A percentile compares a stretch with the other conserved stretches of the same genome.
These are phyloP conservation scores for Plectrocnemia conspersa DNA, from an alignment of 1,140 invertebrate genomes.

Conservation along the genomic window DNA sequence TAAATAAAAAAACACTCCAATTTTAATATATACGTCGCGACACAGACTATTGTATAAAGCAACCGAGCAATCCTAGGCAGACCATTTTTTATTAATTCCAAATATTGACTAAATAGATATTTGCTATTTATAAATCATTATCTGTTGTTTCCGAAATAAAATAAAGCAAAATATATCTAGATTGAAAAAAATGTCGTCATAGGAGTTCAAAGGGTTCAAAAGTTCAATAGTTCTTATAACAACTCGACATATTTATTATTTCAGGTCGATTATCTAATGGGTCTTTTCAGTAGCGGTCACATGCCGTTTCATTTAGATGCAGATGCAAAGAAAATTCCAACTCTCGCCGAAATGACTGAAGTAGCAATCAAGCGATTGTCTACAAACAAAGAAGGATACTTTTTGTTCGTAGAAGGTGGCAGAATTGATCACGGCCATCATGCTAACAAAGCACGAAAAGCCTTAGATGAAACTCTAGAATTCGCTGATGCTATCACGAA, in stretches of 20 bases:
- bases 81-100: too few relatives aligned
- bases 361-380: conserved; percentile 73
- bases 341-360: conserved; percentile 77
- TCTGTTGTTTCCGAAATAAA: not conserved
- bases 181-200: conserved; percentile 61
- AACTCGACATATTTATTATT: conserved; percentile 61
- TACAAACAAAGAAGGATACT: conserved; percentile 77
- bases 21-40: too few relatives aligned
- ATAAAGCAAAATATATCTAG: not conserved
- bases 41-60: too few relatives aligned
- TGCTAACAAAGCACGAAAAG: conserved; percentile 61
- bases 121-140: too few relatives aligned
- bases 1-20: too few relatives aligned
- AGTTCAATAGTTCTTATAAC: conserved; percentile 56
- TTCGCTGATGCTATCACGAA: conserved; percentile 54
- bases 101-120: too few relatives aligned
- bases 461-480: conserved; percentile 60
- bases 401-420: conserved; percentile 83
- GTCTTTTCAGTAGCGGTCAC: conserved; percentile 55
- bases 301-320: conserved; percentile 53
- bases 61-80: too few relatives aligned
- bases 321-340: conserved; percentile 56
- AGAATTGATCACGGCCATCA: conserved; percentile 83
- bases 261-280: conserved; percentile 59
- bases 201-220: conserved; percentile 64